Evolutionary conservation across 2,113 vertebrate genomes (phyloP).

Genomic region (Upupa epops): DNA sequence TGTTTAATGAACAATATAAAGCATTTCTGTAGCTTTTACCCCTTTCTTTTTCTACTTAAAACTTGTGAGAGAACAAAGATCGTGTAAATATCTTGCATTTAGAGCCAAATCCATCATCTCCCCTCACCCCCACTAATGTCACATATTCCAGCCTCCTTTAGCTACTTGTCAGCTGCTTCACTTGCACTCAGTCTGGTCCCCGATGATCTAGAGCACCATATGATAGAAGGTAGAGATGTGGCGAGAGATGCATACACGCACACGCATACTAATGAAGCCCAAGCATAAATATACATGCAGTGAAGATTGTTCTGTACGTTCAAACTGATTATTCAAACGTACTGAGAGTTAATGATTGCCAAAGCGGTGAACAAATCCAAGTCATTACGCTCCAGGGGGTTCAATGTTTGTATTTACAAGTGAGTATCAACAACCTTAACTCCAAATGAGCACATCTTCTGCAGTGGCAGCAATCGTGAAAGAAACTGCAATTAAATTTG

Average conservation of each 20-base stretch:
- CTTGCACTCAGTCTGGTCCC: background rate
- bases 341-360: background rate
- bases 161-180: background rate
- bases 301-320: background rate
- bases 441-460: background rate
- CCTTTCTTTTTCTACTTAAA: background rate
- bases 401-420: background rate
- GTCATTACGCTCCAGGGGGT: background rate
- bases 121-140: background rate
- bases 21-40: background rate
- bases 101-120: background rate
- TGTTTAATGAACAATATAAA: background rate
- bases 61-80: background rate
- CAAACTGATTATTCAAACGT: background rate
- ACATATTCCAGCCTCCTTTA: background rate
- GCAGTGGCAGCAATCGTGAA: background rate
- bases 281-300: background rate
- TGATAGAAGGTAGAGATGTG: background rate
- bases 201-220: background rate
- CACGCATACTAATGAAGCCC: background rate
- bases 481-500: constrained; percentile 22
- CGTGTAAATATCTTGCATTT: background rate
- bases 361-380: background rate
- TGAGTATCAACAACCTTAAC: background rate
- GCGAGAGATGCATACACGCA: background rate